A percentile compares a stretch with the other conserved stretches of the same genome.
Conservation (phyloP, 2,113 vertebrate species). For the Pleuronectes platessa region DNA sequence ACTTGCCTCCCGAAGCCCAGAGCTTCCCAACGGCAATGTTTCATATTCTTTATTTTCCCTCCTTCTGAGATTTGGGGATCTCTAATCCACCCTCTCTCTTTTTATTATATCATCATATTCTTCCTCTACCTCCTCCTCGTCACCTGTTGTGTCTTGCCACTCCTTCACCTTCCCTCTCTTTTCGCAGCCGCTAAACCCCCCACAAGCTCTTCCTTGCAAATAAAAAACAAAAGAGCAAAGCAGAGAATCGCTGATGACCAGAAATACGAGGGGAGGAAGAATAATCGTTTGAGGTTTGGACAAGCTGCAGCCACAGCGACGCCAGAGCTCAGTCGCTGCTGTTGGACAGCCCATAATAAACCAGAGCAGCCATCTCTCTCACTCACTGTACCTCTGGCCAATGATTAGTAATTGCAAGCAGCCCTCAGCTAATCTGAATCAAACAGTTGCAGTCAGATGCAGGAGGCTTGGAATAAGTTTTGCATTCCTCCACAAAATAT, state of each 20-base stretch:
- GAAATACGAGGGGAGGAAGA: constrained; percentile 1
- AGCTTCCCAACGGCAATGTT: constrained; percentile 8
- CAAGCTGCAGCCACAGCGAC: not conserved
- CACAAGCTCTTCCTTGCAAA: constrained; percentile 17
- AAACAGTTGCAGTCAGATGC: constrained; percentile 27
- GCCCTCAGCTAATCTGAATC: constrained; percentile 44
- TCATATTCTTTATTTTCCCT: not conserved
- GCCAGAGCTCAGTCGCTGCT: constrained; percentile 19
- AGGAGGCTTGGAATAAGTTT: constrained; percentile 26
- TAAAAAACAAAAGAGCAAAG: constrained; percentile 24
- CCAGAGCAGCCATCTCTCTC: constrained; percentile 30
- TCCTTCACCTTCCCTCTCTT: not conserved
- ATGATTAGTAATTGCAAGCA: constrained; percentile 61
- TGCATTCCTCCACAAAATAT: constrained; percentile 30
- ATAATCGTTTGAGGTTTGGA: constrained; percentile 42
- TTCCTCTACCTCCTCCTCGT: constrained; percentile 8
- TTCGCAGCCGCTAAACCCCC: constrained; percentile 17
- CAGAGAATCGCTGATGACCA: not conserved
- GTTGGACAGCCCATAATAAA: constrained; percentile 32
- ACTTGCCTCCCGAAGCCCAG: constrained; percentile 1
- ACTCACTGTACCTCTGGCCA: constrained; percentile 32
- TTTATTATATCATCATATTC: constrained; percentile 14
- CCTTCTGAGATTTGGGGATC: constrained; percentile 13
- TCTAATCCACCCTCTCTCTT: constrained; percentile 10
- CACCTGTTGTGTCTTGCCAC: constrained; percentile 19